Conservation (phyloP, 2,797 vertebrate genomes). For the Apogon hyalosoma region DNA sequence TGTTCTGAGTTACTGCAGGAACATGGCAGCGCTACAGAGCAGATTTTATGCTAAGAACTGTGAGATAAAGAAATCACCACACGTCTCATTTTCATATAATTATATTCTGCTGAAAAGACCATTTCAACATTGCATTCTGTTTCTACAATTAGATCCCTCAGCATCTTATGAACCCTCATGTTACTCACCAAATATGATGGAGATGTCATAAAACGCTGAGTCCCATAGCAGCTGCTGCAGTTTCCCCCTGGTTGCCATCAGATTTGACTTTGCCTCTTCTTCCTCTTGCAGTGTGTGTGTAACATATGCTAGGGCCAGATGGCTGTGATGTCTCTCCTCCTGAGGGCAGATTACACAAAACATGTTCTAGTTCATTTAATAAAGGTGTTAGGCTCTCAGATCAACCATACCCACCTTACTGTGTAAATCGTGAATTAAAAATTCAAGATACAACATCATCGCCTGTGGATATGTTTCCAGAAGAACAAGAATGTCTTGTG, state of each 20-base stretch:
- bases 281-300: slow-evolving; percentile 47
- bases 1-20: too few relatives aligned
- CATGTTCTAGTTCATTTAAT: slow-evolving; percentile 36
- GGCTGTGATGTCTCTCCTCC: slow-evolving; percentile 77
- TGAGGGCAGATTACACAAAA: slow-evolving; percentile 56
- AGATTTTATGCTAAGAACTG: too few relatives aligned
- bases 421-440: slow-evolving; percentile 70
- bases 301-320: slow-evolving; percentile 76
- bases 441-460: slow-evolving; percentile 75
- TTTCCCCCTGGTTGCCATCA: slow-evolving; percentile 63
- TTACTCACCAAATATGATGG: slow-evolving; percentile 53
- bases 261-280: slow-evolving; percentile 38
- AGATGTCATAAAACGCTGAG: slow-evolving; percentile 68
- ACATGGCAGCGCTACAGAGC: too few relatives aligned
- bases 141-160: too few relatives aligned
- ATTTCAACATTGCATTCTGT: too few relatives aligned
- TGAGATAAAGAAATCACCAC: too few relatives aligned
- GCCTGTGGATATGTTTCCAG: slow-evolving; percentile 73
- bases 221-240: slow-evolving; percentile 79
- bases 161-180: too few relatives aligned
- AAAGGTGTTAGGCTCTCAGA: slow-evolving; percentile 27
- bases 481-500: slow-evolving; percentile 61
- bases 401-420: slow-evolving; percentile 70
- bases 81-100: too few relatives aligned
- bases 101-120: too few relatives aligned